A percentile compares a stretch with the other conserved stretches of the same genome.
These are phyloP conservation scores for Lichenostomus cassidix DNA, from an alignment of 2,113 vertebrate genomes.

Conservation along the genomic window DNA sequence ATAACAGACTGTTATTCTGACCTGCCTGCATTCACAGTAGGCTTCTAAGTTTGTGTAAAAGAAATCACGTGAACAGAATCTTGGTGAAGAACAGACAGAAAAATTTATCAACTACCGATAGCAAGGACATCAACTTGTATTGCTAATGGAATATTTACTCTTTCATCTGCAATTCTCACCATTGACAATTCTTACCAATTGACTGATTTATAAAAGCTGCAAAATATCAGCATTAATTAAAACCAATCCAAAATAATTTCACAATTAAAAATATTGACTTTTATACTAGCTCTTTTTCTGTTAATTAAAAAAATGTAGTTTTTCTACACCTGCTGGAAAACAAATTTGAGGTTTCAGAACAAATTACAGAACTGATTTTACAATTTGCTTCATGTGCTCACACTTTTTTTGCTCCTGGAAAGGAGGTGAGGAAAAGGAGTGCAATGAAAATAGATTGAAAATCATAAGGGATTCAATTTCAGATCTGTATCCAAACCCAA, in stretches of 20 bases:
- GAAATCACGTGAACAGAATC: background rate
- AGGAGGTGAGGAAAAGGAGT: background rate
- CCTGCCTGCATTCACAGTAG: rapidly evolving
- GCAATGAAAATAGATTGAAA: background rate
- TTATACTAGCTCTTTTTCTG: background rate
- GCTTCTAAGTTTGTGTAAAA: background rate
- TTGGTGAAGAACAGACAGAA: background rate
- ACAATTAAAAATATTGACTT: background rate
- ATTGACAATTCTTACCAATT: background rate
- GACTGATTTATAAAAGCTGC: background rate
- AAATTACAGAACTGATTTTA: background rate
- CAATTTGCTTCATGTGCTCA: background rate
- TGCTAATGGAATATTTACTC: background rate
- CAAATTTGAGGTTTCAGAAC: background rate
- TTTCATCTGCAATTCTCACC: background rate
- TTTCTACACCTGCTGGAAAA: background rate
- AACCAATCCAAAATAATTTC: background rate
- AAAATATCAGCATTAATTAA: background rate
- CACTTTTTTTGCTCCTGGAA: background rate
- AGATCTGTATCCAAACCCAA: background rate
- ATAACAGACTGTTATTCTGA: background rate
- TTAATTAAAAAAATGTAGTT: background rate
- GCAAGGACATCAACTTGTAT: background rate
- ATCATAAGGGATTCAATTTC: background rate
- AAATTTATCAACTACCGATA: background rate